Percentiles rank a stretch among this genome's conserved stretches.
Conservation (phyloP, 2,888 invertebrate species). For the Neria commutata region DNA sequence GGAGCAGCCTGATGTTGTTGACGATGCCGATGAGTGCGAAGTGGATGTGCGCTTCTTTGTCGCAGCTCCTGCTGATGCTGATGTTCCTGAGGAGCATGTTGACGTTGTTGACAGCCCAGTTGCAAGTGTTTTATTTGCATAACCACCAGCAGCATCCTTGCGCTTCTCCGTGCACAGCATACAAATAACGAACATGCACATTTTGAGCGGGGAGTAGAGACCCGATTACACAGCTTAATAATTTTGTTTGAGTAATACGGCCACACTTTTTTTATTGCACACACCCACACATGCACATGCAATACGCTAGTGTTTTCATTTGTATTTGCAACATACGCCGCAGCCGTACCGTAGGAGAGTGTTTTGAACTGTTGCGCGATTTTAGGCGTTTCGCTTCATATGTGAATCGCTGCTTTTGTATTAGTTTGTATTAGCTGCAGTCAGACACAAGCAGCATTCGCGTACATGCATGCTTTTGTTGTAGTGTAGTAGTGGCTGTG, state of each 20-base stretch:
- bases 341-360: no score
- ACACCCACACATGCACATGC: neutral
- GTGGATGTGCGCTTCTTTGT: conserved; percentile 31
- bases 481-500: neutral
- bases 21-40: conserved; percentile 35
- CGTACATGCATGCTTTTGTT: neutral
- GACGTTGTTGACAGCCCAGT: conserved; percentile 33
- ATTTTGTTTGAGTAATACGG: no score
- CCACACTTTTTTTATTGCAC: no score
- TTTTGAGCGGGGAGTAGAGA: no score
- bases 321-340: neutral
- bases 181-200: conserved; percentile 48
- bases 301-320: conserved; percentile 11
- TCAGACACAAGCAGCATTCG: neutral
- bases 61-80: conserved; percentile 28
- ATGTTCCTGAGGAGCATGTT: conserved; percentile 23
- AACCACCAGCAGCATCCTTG: conserved; percentile 36
- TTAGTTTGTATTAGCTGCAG: neutral
- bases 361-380: conserved; percentile 5
- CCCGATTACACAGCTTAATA: no score
- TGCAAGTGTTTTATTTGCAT: conserved; percentile 34
- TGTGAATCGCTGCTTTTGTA: conserved; percentile 3
- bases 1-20: conserved; percentile 28
- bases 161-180: conserved; percentile 45
- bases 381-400: conserved; percentile 4